phyloP scores from a whole-genome alignment of 2,888 invertebrate genomes.

The Uropetala carovei region DNA sequence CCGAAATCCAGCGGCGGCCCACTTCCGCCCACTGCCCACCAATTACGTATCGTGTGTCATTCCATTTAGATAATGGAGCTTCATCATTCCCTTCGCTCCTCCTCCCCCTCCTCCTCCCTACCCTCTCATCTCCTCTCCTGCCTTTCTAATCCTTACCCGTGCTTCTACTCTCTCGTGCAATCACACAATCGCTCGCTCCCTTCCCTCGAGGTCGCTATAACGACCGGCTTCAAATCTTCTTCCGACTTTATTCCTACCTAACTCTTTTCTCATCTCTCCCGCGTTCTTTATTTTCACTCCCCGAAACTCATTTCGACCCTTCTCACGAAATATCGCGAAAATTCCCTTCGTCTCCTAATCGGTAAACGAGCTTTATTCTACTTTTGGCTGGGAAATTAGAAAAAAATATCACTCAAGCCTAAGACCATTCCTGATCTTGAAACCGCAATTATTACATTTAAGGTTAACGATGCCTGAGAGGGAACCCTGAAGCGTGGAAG shows the following conservation, averaged over 20 bases:
- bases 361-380: no score
- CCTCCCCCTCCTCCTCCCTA: neutral
- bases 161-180: neutral
- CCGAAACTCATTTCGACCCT: no score
- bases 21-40: slow-evolving; percentile 10
- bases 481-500: no score
- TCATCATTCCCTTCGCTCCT: neutral
- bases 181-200: neutral
- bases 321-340: no score
- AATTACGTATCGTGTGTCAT: slow-evolving; percentile 25
- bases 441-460: no score
- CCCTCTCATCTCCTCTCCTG: neutral
- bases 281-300: neutral
- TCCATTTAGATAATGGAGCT: slow-evolving; percentile 28
- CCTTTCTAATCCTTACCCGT: slow-evolving; percentile 21
- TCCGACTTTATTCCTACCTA: neutral
- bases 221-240: neutral
- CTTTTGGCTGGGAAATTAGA: no score
- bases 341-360: no score
- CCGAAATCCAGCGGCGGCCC: neutral
- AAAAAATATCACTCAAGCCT: no score
- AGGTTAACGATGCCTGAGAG: no score
- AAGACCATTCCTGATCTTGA: no score
- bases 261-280: neutral
- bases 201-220: neutral